Conservation (phyloP, 2,888 invertebrate genomes). For the Agrypnus murinus region DNA sequence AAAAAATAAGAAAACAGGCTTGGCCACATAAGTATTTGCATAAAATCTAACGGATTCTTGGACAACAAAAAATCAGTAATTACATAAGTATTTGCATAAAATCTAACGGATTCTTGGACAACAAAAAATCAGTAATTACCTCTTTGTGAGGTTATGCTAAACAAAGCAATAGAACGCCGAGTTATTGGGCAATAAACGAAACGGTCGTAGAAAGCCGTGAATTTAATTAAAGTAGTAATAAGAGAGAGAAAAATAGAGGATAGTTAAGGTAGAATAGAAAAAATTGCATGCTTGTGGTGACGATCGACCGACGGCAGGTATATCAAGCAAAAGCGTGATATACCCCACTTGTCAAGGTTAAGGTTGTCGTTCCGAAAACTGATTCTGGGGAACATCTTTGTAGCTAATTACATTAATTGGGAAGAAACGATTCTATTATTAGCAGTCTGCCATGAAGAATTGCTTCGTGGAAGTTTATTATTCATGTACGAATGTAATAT, state of each 20-base stretch:
- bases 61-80: not conserved
- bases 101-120: conserved; percentile 6
- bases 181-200: conserved; percentile 15
- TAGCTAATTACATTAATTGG: conserved; percentile 6
- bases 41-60: conserved; percentile 8
- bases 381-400: conserved; percentile 8
- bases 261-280: too few relatives aligned
- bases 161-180: not conserved
- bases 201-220: conserved; percentile 11
- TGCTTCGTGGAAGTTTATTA: too few relatives aligned
- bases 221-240: conserved; percentile 22
- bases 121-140: conserved; percentile 1
- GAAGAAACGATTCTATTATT: conserved; percentile 18
- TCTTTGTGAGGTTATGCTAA: not conserved
- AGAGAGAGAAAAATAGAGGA: too few relatives aligned
- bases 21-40: not conserved
- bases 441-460: too few relatives aligned
- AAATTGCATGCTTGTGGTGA: conserved; percentile 9
- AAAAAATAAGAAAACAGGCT: too few relatives aligned
- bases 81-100: not conserved
- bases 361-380: conserved; percentile 15
- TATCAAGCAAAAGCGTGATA: too few relatives aligned
- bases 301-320: not conserved
- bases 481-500: too few relatives aligned
- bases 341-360: conserved; percentile 11